Conservation (phyloP, 2,113 vertebrate species). For the Aramus guarauna region DNA sequence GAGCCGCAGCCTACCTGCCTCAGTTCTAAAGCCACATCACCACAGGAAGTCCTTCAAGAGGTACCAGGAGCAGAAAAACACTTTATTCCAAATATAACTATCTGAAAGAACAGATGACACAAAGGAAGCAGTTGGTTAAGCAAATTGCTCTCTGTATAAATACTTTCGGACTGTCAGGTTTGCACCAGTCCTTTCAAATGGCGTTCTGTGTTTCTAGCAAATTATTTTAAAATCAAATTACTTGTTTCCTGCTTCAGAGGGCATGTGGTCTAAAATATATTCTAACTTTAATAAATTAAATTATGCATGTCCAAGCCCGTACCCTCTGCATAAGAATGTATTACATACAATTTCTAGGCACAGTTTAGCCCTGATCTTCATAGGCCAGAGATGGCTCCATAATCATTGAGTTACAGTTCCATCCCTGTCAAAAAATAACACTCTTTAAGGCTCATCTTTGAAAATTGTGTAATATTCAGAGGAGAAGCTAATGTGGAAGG, state of each 20-base stretch:
- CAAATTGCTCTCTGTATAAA: conserved; percentile 39
- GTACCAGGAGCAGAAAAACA: conserved; percentile 12
- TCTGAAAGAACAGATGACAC: conserved; percentile 30
- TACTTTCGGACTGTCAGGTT: conserved; percentile 25
- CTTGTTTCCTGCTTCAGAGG: conserved; percentile 51
- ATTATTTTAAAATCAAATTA: conserved; percentile 69
- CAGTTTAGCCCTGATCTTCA: background rate
- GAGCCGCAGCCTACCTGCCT: background rate
- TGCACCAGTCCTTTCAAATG: conserved; percentile 26
- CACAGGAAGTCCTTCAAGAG: conserved; percentile 28
- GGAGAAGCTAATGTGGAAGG: background rate
- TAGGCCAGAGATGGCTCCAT: background rate
- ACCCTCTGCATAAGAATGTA: background rate
- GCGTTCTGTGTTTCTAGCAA: conserved; percentile 19
- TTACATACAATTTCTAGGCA: background rate
- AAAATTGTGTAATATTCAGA: background rate
- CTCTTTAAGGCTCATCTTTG: background rate
- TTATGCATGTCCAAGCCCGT: background rate
- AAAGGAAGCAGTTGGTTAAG: conserved; percentile 54
- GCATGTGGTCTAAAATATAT: conserved; percentile 38
- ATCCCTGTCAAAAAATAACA: background rate
- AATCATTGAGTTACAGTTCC: background rate
- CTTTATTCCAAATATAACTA: conserved; percentile 38
- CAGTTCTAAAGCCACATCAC: conserved; percentile 32
- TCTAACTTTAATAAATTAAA: conserved; percentile 51